Base-by-base conservation (phyloP, 1,140 invertebrate genomes). In the Tetramorium alpestre region DNA sequence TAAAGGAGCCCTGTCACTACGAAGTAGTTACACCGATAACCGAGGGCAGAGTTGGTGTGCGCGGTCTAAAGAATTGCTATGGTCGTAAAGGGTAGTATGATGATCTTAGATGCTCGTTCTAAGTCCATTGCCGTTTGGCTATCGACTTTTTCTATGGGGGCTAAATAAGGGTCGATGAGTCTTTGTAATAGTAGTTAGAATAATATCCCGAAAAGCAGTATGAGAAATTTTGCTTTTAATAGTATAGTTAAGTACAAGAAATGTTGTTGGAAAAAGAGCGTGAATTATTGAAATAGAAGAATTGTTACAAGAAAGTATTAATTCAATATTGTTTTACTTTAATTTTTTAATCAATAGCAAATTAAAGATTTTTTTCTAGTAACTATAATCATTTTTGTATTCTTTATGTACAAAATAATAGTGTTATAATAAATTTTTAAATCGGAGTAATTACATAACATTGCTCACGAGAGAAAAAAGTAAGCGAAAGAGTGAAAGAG, bases 11-110 rank as follows among this genome's bases (percentile, higher is more conserved):
- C 38, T 58, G 28, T 7, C 16, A n/a, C 22, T 41, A 58, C 67
- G 54, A 73, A 82, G 76, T 67, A 80, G 80, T 77, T 85, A 75
- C 28, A 77, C 44, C 33, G 38, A 64, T 64, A 64, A 77, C 3
- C 47, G 58, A 78, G 28, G 0, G 25, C 3, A 54, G 47, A 58
- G 18, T 16, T n/a, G 10, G 44, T 22, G 33, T 47, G 38, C 25
- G 70, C n/a, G 58, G 51, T 58, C 85, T 70, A 67, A 87, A 87
- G 85, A 81, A 82, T 88, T 82, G 87, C 85, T 33, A 25, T 33
- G 62, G 44, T 87, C 78, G 56, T 87, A 81, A 84, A 87, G 33
- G 64, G 44, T 7, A 13, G 38, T 54, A 51, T 13, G n/a, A 51
- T 51, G 56, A 56, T 64, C 49, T 11, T 69, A 56, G 51, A 44